Percentiles rank a stretch among this genome's conserved stretches.
Conservation (phyloP, 2,113 vertebrate species). For the Hypanus sabinus region DNA sequence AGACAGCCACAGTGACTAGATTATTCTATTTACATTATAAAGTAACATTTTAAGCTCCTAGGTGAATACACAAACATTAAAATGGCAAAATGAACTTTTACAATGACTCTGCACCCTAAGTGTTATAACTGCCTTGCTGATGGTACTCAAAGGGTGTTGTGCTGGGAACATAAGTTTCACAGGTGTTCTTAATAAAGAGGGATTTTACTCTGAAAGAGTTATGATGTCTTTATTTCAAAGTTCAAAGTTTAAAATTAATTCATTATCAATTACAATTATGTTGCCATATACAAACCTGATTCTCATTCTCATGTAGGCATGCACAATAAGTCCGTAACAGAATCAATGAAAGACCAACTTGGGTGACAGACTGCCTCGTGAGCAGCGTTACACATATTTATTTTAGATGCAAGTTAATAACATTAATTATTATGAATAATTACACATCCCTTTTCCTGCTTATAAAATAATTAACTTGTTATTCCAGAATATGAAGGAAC, state of each 20-base stretch:
- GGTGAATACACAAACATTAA: background rate
- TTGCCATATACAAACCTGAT: too few relatives aligned
- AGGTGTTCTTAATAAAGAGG: background rate
- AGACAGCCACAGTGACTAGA: too few relatives aligned
- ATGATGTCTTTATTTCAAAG: background rate
- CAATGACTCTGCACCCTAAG: too few relatives aligned
- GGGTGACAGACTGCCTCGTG: too few relatives aligned
- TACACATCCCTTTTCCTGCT: slow-evolving; percentile 40
- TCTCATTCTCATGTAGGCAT: too few relatives aligned
- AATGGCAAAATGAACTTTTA: too few relatives aligned
- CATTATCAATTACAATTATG: too few relatives aligned
- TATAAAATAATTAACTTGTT: slow-evolving; percentile 42
- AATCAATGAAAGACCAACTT: too few relatives aligned
- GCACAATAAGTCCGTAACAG: too few relatives aligned
- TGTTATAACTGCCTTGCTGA: background rate
- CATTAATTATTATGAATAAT: slow-evolving; percentile 48
- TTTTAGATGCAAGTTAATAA: background rate
- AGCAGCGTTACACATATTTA: background rate
- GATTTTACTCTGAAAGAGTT: too few relatives aligned
- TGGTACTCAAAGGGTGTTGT: background rate
- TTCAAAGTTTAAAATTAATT: too few relatives aligned
- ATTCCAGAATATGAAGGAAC: slow-evolving; percentile 43
- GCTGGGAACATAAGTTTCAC: background rate
- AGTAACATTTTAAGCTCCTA: background rate
- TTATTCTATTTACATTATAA: background rate